Evolutionary conservation across 2,888 invertebrate genomes (phyloP).

Genomic region (Alsophila aescularia): DNA sequence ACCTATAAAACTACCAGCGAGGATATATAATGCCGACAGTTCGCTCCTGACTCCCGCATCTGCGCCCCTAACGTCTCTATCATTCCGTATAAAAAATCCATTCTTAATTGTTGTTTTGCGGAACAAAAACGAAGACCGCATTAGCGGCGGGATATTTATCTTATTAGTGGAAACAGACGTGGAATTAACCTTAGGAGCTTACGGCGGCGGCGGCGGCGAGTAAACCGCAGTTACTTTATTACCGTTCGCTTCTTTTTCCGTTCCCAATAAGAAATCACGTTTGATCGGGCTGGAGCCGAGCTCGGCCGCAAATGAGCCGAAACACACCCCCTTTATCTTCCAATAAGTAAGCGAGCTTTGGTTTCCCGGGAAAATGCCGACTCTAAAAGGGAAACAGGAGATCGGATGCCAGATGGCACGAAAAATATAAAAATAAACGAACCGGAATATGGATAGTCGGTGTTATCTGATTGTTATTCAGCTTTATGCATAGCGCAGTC

Average conservation of each 20-base stretch:
- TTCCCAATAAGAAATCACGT: slow-evolving; percentile 78
- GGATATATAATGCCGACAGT: slow-evolving; percentile 66
- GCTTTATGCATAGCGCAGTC: slow-evolving; percentile 61
- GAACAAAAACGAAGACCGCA: slow-evolving; percentile 38
- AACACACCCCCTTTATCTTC: slow-evolving; percentile 79
- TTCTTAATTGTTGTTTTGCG: slow-evolving; percentile 28
- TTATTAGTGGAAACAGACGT: slow-evolving; percentile 56
- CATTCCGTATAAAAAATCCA: slow-evolving; percentile 30
- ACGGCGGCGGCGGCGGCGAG: slow-evolving; percentile 40
- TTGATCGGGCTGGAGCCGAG: slow-evolving; percentile 61
- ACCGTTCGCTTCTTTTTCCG: slow-evolving; percentile 62
- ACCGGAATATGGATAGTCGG: slow-evolving; percentile 65
- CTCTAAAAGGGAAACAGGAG: slow-evolving; percentile 60
- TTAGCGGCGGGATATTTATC: slow-evolving; percentile 52
- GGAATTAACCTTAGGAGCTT: slow-evolving; percentile 55
- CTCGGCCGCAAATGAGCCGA: slow-evolving; percentile 78
- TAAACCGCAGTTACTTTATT: slow-evolving; percentile 61
- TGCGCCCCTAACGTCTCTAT: slow-evolving; percentile 36
- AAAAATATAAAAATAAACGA: slow-evolving; percentile 78
- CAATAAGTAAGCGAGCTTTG: slow-evolving; percentile 75
- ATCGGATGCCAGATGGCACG: slow-evolving; percentile 72
- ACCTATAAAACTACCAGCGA: slow-evolving; percentile 70
- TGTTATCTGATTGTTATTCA: slow-evolving; percentile 70
- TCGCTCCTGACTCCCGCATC: slow-evolving; percentile 46
- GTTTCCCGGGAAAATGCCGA: slow-evolving; percentile 61